Evolutionary conservation across 2,113 vertebrate genomes (phyloP).

Genomic region (Microtus ochrogaster): DNA sequence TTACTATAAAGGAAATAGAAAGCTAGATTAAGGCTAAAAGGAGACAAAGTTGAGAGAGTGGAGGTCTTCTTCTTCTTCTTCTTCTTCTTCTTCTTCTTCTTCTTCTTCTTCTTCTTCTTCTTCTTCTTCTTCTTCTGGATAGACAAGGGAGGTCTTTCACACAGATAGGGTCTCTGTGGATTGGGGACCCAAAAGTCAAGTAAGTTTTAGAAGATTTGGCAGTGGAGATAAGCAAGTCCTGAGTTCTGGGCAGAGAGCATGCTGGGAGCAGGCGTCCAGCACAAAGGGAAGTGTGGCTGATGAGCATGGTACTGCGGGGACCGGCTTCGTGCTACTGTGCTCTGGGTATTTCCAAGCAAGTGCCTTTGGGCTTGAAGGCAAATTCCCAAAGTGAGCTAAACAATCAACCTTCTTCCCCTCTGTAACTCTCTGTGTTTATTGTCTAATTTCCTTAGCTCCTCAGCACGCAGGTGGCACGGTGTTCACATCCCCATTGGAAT

Average conservation of each 20-base stretch:
- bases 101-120: background rate
- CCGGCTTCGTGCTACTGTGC: background rate
- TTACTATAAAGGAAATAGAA: background rate
- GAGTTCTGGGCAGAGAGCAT: background rate
- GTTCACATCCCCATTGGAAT: background rate
- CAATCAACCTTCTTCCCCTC: background rate
- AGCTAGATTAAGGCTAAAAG: background rate
- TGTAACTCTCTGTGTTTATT: background rate
- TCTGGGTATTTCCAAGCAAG: conserved; percentile 17
- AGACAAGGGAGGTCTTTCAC: background rate
- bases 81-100: too few relatives aligned
- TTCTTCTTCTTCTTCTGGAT: background rate
- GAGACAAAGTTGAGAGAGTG: background rate
- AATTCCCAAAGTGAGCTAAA: conserved; percentile 35
- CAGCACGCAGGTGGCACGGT: background rate
- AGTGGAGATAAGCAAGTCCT: background rate
- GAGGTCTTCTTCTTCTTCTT: background rate
- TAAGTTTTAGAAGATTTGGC: background rate
- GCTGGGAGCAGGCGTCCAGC: background rate
- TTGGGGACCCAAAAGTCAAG: background rate
- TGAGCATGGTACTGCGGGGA: background rate
- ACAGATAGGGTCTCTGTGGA: background rate
- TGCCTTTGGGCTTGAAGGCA: conserved; percentile 9
- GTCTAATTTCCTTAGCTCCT: background rate
- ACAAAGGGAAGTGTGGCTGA: background rate